A percentile compares a stretch with the other conserved stretches of the same genome.
These are phyloP conservation scores for Bucco capensis DNA, from an alignment of 2,113 vertebrate species.

Conservation along the genomic window DNA sequence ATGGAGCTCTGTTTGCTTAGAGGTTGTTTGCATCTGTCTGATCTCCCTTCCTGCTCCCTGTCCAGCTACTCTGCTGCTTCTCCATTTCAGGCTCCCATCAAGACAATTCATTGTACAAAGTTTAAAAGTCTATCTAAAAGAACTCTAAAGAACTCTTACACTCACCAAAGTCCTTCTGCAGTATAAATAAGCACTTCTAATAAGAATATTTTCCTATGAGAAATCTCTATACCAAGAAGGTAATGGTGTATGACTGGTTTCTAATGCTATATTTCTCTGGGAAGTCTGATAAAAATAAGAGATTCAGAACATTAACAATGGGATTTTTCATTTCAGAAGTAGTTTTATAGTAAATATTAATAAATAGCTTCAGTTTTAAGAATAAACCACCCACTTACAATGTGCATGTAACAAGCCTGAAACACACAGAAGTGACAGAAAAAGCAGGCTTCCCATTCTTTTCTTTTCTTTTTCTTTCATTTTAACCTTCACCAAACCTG, in stretches of 20 bases:
- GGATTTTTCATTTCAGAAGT: background rate
- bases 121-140: too few relatives aligned
- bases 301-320: background rate
- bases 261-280: background rate
- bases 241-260: background rate
- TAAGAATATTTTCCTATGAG: background rate
- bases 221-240: background rate
- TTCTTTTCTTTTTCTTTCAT: background rate
- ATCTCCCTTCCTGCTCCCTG: background rate
- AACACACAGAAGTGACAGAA: background rate
- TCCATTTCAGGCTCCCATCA: background rate
- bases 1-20: background rate
- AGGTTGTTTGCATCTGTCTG: background rate
- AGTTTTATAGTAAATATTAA: background rate
- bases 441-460: background rate
- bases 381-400: background rate
- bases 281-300: background rate
- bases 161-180: background rate
- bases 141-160: background rate
- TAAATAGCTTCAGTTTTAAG: background rate
- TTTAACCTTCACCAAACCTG: background rate
- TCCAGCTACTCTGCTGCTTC: background rate
- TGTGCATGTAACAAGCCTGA: background rate
- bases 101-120: background rate
- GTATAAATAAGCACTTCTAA: background rate